Evolutionary conservation across 2,797 vertebrate species (phyloP).

Genomic region (Numenius phaeopus): DNA sequence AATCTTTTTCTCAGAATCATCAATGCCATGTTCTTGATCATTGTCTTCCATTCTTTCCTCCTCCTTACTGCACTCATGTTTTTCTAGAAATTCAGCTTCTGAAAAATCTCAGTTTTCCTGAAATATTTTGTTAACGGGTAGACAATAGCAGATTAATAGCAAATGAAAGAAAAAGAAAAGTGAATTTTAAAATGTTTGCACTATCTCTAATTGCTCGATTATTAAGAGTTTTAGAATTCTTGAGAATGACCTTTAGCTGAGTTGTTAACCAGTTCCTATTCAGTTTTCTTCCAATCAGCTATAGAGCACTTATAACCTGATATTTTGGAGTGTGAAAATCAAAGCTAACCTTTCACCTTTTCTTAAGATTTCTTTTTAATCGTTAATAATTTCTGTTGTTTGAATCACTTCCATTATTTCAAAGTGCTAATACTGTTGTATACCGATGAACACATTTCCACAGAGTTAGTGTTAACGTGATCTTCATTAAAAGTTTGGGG

Average conservation of each 20-base stretch:
- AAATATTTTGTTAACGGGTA: background rate
- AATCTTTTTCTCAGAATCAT: background rate
- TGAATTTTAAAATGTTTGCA: background rate
- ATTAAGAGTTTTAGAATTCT: background rate
- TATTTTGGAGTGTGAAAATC: background rate
- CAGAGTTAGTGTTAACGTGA: background rate
- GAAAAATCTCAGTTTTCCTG: background rate
- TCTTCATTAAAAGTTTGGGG: background rate
- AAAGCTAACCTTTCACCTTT: background rate
- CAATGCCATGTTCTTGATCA: background rate
- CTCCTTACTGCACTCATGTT: background rate
- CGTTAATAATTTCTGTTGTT: background rate
- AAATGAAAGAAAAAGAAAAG: background rate
- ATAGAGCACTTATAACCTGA: background rate
- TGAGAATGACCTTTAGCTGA: background rate
- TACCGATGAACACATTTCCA: background rate
- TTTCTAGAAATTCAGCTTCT: background rate
- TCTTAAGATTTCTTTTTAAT: background rate
- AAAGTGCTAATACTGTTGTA: background rate
- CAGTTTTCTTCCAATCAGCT: slow-evolving; percentile 3
- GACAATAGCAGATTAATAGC: background rate
- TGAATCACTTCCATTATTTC: background rate
- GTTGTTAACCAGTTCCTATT: background rate
- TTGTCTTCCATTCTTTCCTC: background rate
- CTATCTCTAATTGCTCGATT: background rate